A percentile compares a stretch with the other conserved stretches of the same genome.
These are phyloP conservation scores for Eupithecia insigniata DNA, from an alignment of 2,888 invertebrate species.

Conservation along the genomic window DNA sequence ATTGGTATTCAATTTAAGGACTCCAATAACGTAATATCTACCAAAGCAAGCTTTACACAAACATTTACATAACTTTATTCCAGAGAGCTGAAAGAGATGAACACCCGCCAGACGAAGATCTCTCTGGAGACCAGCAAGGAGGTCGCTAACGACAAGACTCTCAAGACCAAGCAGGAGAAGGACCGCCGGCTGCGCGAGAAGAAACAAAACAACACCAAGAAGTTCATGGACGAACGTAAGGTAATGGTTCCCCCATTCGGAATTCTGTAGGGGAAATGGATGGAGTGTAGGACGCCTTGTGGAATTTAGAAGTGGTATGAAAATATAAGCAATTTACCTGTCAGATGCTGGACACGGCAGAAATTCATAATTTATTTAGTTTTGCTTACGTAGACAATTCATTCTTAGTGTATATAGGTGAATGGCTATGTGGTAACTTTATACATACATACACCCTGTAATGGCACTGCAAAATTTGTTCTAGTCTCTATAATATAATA, in stretches of 20 bases:
- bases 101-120: constrained; percentile 96
- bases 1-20: not conserved
- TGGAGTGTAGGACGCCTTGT: too few species aligned
- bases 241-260: constrained; percentile 62
- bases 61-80: constrained; percentile 71
- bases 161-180: constrained; percentile 98
- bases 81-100: constrained; percentile 98
- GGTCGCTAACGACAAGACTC: constrained; percentile 97
- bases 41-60: not conserved
- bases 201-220: constrained; percentile 98
- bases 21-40: not conserved
- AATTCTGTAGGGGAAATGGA: too few species aligned
- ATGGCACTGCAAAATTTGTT: too few species aligned
- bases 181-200: constrained; percentile 97
- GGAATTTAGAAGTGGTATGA: too few species aligned
- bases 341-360: too few species aligned
- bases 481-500: too few species aligned
- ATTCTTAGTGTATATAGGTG: too few species aligned
- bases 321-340: too few species aligned
- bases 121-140: constrained; percentile 98
- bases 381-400: too few species aligned
- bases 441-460: too few species aligned
- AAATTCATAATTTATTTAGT: too few species aligned
- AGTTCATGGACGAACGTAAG: constrained; percentile 97
- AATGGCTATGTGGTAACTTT: too few species aligned